A percentile compares a stretch with the other conserved stretches of the same genome.
Conservation (phyloP, 2,888 invertebrate genomes). For the Limulus polyphemus region DNA sequence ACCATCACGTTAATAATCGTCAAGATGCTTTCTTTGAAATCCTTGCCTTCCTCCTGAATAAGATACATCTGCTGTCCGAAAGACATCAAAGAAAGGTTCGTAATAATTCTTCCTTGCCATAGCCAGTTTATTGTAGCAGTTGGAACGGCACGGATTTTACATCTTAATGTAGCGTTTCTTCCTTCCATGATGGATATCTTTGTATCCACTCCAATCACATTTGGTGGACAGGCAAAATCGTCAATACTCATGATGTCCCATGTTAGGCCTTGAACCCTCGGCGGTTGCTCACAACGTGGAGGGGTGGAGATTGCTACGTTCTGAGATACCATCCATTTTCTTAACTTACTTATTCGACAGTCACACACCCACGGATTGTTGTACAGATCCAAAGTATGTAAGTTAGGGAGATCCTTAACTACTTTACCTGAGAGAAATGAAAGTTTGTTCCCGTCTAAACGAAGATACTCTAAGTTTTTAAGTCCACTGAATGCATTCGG, state of each 20-base stretch:
- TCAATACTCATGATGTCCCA: slow-evolving; percentile 25
- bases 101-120: slow-evolving; percentile 24
- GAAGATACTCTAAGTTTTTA: slow-evolving; percentile 24
- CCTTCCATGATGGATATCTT: slow-evolving; percentile 14
- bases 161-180: slow-evolving; percentile 25
- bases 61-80: slow-evolving; percentile 28
- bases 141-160: slow-evolving; percentile 24
- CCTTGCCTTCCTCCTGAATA: slow-evolving; percentile 20
- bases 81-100: slow-evolving; percentile 27
- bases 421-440: slow-evolving; percentile 16
- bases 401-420: slow-evolving; percentile 14
- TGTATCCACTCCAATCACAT: slow-evolving; percentile 18
- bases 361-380: slow-evolving; percentile 52
- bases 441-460: slow-evolving; percentile 25
- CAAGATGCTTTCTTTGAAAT: slow-evolving; percentile 24
- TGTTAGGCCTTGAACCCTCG: slow-evolving; percentile 29
- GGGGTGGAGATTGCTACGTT: slow-evolving; percentile 65
- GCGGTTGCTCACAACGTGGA: slow-evolving; percentile 57
- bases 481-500: slow-evolving; percentile 25
- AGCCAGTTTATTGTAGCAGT: slow-evolving; percentile 25
- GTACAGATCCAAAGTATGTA: slow-evolving; percentile 16
- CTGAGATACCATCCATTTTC: slow-evolving; percentile 63
- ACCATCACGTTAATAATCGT: slow-evolving; percentile 28
- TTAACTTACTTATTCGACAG: slow-evolving; percentile 64
- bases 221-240: slow-evolving; percentile 24